Evolutionary conservation across 2,888 invertebrate species (phyloP).

Genomic region (Asteroscopus sphinx): DNA sequence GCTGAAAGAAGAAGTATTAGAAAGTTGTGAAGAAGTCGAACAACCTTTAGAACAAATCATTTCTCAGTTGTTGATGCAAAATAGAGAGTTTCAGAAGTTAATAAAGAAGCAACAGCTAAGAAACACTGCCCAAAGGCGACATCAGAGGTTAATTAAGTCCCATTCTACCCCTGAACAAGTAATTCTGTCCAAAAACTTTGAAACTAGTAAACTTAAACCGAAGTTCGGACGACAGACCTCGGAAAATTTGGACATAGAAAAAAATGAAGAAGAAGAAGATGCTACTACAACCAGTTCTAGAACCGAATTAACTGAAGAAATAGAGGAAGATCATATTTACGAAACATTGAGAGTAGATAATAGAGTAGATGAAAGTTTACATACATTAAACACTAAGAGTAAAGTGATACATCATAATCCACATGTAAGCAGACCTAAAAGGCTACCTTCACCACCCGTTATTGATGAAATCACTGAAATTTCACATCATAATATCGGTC

Average conservation of each 20-base stretch:
- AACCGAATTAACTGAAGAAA: slow-evolving; percentile 65
- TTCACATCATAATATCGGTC: slow-evolving; percentile 74
- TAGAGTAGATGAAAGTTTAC: slow-evolving; percentile 72
- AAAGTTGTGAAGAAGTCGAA: slow-evolving; percentile 80
- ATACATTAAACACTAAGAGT: slow-evolving; percentile 73
- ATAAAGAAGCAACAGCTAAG: slow-evolving; percentile 92
- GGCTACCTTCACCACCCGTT: slow-evolving; percentile 78
- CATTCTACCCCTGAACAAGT: slow-evolving; percentile 87
- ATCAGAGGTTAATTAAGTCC: slow-evolving; percentile 89
- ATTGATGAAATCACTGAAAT: slow-evolving; percentile 56
- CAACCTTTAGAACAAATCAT: slow-evolving; percentile 94
- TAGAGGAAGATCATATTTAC: slow-evolving; percentile 90
- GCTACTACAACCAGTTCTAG: slow-evolving; percentile 57
- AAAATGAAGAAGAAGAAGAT: slow-evolving; percentile 56
- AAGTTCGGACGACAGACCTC: slow-evolving; percentile 79
- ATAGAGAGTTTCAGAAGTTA: slow-evolving; percentile 94
- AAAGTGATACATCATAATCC: slow-evolving; percentile 76
- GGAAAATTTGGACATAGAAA: slow-evolving; percentile 72
- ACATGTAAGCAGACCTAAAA: slow-evolving; percentile 72
- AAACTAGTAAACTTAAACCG: slow-evolving; percentile 74
- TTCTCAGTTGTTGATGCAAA: slow-evolving; percentile 95
- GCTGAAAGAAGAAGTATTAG: slow-evolving; percentile 64
- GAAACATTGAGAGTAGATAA: slow-evolving; percentile 88
- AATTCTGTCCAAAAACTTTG: slow-evolving; percentile 77
- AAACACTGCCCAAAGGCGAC: slow-evolving; percentile 87